Base-by-base conservation (phyloP, 2,797 vertebrate species). In the Microchirus variegatus region DNA sequence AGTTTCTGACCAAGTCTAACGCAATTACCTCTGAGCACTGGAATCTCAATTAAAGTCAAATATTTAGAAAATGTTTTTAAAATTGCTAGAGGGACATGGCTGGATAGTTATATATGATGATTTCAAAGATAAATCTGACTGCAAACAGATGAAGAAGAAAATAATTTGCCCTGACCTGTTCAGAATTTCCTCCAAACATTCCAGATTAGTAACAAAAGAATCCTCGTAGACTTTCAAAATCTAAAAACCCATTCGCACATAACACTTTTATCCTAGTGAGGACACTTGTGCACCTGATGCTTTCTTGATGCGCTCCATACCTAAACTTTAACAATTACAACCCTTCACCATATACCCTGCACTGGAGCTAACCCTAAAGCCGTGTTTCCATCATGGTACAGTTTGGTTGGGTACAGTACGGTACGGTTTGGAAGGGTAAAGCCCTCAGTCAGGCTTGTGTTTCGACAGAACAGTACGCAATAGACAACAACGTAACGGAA, bases 31-130 rank as follows among this genome's bases (percentile, higher is more conserved):
- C 67, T 14, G 63, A 68, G 73, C 48, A 48, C 56, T 63, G 70
- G 65, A 76, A 81, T 79, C 78, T 84, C 85, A 91, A 89, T 88
- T 78, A 87, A 89, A 89, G 82, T 87, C 85, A 81, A 89, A 92
- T 90, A 89, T 89, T 87, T 83, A 82, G 77, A 75, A 85, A 89
- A 77, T 75, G 62, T 77, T 74, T 49, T 66, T 57, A 46, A 68
- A 78, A 73, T 67, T 75, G 79, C 70, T 53, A 1, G 46, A 70
- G 45, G 73, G 62, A 67, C 31, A 5, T 17, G 53, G 35, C 44
- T 31, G 14, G 51, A 58, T 78, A 22, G 71, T 75, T 70, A 69
- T 71, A 76, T 73, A 57, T 77, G 77, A 75, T 85, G 71, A 79
- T 81, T 88, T 85, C 77, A 60, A 67, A 82, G 86, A 87, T 83